Evolutionary conservation across 2,888 invertebrate genomes (phyloP).

Genomic region (Venusia cambrica): DNA sequence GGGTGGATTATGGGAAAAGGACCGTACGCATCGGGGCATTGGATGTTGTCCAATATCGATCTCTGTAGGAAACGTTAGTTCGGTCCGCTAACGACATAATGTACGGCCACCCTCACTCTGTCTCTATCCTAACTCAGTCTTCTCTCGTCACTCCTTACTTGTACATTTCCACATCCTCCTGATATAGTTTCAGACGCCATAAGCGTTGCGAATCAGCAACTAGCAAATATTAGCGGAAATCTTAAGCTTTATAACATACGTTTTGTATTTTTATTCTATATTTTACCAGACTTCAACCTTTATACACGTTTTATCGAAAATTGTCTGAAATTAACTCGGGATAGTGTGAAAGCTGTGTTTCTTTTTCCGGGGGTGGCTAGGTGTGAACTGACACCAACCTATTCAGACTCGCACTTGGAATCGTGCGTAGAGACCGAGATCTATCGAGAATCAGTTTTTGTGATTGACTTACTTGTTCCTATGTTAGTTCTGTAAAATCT

Average conservation of each 20-base stretch:
- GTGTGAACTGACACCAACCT: constrained; percentile 56
- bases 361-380: constrained; percentile 11
- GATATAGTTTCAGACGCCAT: no score
- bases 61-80: constrained; percentile 51
- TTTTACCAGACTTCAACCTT: no score
- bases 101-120: constrained; percentile 14
- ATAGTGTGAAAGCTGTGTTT: constrained; percentile 7
- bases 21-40: constrained; percentile 59
- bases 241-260: no score
- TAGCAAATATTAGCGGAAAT: no score
- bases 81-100: constrained; percentile 23
- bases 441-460: constrained; percentile 69
- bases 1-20: constrained; percentile 31
- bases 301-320: no score
- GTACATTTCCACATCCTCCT: no score
- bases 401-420: constrained; percentile 76
- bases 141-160: no score
- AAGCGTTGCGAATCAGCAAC: no score
- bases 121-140: not conserved
- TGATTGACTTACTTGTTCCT: constrained; percentile 80
- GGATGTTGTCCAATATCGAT: constrained; percentile 69
- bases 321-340: constrained; percentile 17
- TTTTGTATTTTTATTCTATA: no score
- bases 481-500: constrained; percentile 72
- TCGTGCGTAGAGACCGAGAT: constrained; percentile 74